Percentiles rank a stretch among this genome's conserved stretches.
phyloP scores from a whole-genome alignment of 2,113 vertebrate species.

The Anguilla japonica region DNA sequence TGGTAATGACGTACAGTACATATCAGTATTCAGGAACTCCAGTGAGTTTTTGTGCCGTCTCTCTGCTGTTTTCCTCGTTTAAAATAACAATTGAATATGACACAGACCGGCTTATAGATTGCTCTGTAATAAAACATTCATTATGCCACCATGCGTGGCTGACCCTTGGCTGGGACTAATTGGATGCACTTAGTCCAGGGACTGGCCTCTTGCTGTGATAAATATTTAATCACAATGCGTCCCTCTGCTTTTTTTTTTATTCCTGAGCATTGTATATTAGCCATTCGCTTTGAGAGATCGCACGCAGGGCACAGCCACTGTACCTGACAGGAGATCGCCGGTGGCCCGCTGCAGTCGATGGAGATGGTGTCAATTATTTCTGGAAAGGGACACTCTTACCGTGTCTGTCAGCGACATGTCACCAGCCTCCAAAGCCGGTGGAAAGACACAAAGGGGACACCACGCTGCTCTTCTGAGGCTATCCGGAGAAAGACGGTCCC shows the following conservation, averaged over 20 bases:
- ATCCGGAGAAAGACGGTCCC: not conserved
- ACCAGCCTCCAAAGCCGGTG: not conserved
- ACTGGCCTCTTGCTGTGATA: conserved; percentile 32
- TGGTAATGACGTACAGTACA: not conserved
- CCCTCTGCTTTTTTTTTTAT: not conserved
- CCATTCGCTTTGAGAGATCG: conserved; percentile 17
- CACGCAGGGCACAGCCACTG: not conserved
- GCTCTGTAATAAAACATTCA: conserved; percentile 43
- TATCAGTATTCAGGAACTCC: not conserved
- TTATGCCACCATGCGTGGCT: conserved; percentile 33
- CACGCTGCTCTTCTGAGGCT: not conserved
- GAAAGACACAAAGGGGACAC: not conserved
- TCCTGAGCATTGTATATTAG: not conserved
- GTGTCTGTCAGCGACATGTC: conserved; percentile 7
- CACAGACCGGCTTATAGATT: conserved; percentile 37
- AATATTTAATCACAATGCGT: conserved; percentile 44
- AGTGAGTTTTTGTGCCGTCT: not conserved
- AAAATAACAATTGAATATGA: conserved; percentile 27
- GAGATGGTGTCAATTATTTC: not conserved
- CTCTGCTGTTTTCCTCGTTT: conserved; percentile 1
- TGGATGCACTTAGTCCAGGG: conserved; percentile 42
- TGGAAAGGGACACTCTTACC: not conserved
- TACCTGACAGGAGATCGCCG: not conserved
- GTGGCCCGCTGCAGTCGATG: not conserved
- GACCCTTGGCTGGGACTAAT: conserved; percentile 43